phyloP scores from a whole-genome alignment of 92 coral and sea anemone species.

The Muricea muricata region DNA sequence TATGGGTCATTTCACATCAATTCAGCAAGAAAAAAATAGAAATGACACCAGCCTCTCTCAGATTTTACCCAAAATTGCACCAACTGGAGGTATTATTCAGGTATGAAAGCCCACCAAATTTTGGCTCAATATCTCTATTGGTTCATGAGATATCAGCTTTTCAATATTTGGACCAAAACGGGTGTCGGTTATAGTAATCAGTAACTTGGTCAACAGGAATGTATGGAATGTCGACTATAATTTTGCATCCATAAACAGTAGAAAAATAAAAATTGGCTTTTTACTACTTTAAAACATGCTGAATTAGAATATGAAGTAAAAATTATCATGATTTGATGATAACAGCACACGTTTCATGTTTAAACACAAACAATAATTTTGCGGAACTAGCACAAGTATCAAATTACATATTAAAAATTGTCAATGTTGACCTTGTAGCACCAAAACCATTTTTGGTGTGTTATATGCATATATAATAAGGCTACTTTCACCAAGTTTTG shows the following conservation, averaged over 20 bases:
- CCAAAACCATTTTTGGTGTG: constrained; percentile 44
- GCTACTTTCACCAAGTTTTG: constrained; percentile 43
- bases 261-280: background rate
- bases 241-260: background rate
- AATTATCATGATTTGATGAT: constrained; percentile 30
- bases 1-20: constrained; percentile 43
- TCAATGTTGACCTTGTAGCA: constrained; percentile 53
- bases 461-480: constrained; percentile 28
- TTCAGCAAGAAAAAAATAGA: background rate
- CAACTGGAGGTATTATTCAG: constrained; percentile 44
- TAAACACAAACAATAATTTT: background rate
- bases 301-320: constrained; percentile 24
- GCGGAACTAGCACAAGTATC: constrained; percentile 25
- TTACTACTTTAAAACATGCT: constrained; percentile 22
- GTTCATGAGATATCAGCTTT: constrained; percentile 48
- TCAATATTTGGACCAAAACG: background rate
- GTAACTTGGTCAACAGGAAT: background rate
- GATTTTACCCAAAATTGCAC: constrained; percentile 55
- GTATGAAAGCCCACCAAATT: constrained; percentile 54
- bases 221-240: background rate
- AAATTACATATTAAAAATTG: constrained; percentile 50
- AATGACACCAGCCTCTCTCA: constrained; percentile 60
- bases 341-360: background rate
- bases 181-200: background rate
- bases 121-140: constrained; percentile 42